Conservation (phyloP, 2,113 vertebrate species). For the Zingel zingel region DNA sequence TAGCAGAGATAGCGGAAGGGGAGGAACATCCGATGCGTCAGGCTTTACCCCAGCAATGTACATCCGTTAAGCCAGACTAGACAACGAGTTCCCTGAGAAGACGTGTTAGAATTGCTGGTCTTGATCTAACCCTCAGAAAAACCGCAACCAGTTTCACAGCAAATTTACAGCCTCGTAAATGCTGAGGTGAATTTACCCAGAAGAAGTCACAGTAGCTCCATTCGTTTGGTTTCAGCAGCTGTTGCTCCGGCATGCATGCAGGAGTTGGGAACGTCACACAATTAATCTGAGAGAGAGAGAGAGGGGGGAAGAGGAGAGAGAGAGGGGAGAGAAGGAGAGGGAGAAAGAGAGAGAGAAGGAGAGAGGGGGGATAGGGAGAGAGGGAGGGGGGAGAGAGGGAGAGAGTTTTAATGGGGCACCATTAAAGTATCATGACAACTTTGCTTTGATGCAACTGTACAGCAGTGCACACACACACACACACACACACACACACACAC, state of each 20-base stretch:
- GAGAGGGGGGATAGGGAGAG: no score
- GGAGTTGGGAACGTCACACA: conserved; percentile 95
- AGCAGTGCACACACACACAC: background rate
- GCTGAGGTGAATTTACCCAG: conserved; percentile 89
- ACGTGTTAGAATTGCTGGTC: no score
- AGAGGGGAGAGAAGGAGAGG: background rate
- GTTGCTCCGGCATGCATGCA: conserved; percentile 91
- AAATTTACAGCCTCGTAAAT: conserved; percentile 3
- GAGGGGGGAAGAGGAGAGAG: background rate
- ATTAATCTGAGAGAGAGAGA: conserved; percentile 88
- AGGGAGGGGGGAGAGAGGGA: no score
- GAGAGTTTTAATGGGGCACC: conserved; percentile 3
- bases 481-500: no score
- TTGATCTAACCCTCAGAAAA: background rate
- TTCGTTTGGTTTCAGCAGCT: conserved; percentile 94
- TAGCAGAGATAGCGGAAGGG: no score
- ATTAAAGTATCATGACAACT: conserved; percentile 10
- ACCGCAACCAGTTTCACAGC: background rate
- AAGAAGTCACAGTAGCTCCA: conserved; percentile 99
- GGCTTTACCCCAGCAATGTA: no score
- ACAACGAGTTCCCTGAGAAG: no score
- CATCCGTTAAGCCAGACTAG: no score
- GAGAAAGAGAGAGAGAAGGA: conserved; percentile 25
- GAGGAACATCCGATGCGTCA: no score
- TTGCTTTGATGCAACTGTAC: conserved; percentile 14